Evolutionary conservation across 2,888 invertebrate genomes (phyloP).

Genomic region (Ditylenchus weischeri): DNA sequence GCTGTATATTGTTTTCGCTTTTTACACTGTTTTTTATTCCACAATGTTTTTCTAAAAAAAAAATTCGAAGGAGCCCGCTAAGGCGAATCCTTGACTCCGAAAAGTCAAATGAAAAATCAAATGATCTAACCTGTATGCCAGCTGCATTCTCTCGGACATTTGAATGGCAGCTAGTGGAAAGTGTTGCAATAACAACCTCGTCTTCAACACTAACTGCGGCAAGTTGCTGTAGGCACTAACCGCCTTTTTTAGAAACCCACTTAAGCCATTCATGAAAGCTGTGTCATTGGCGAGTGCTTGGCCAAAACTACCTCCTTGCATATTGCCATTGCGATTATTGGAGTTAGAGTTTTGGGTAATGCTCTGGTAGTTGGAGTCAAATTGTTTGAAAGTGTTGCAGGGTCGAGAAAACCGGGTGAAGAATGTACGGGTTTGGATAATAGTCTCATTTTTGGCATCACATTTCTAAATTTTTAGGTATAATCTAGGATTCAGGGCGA

Average conservation of each 20-base stretch:
- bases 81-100: no score
- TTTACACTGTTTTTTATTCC: no score
- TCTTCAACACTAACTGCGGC: constrained; percentile 55
- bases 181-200: constrained; percentile 54
- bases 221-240: constrained; percentile 28
- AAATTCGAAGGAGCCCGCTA: no score
- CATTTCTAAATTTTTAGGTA: constrained; percentile 38
- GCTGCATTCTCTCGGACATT: constrained; percentile 42
- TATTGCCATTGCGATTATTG: background rate
- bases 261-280: constrained; percentile 52
- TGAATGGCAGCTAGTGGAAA: constrained; percentile 55
- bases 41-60: no score
- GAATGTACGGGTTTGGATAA: constrained; percentile 46
- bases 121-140: constrained; percentile 22
- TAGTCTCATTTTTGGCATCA: constrained; percentile 35
- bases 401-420: constrained; percentile 50
- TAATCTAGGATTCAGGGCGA: background rate
- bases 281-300: constrained; percentile 49
- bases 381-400: constrained; percentile 40
- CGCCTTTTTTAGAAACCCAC: constrained; percentile 30
- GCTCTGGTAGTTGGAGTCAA: constrained; percentile 27
- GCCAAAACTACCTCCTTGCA: constrained; percentile 33
- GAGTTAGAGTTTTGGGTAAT: constrained; percentile 1
- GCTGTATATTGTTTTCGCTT: no score
- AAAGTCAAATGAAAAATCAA: no score